Evolutionary conservation across 2,797 vertebrate genomes (phyloP).

Genomic region (Malurus leucopterus): DNA sequence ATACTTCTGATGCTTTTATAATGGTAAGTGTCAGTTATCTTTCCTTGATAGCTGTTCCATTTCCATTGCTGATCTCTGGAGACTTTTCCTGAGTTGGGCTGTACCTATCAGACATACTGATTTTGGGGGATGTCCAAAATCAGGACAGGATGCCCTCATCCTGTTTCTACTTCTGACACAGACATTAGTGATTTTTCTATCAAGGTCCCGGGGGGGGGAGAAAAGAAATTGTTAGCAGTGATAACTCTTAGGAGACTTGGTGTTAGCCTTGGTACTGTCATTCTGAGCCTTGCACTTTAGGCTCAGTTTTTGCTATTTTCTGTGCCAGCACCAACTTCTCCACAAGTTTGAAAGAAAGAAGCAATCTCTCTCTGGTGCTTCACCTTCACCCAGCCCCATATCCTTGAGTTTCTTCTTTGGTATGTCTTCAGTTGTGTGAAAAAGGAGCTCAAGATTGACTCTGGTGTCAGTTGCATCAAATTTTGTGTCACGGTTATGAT

Average conservation of each 20-base stretch:
- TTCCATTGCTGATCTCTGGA: background rate
- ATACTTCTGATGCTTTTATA: background rate
- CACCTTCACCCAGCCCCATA: background rate
- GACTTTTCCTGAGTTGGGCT: background rate
- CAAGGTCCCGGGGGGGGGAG: background rate
- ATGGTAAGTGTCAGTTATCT: background rate
- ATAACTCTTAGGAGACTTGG: background rate
- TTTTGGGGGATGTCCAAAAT: background rate
- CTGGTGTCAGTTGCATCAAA: background rate
- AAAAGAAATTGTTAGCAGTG: background rate
- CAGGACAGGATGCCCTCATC: background rate
- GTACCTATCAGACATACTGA: background rate
- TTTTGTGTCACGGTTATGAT: background rate
- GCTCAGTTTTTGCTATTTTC: background rate
- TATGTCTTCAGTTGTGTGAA: background rate
- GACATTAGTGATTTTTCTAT: background rate
- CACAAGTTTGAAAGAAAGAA: background rate
- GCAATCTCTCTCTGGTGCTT: background rate
- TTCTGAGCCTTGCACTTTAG: background rate
- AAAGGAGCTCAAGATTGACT: background rate
- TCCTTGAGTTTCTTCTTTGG: background rate
- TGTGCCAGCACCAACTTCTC: background rate
- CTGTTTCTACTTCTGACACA: background rate
- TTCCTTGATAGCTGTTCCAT: background rate
- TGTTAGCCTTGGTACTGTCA: background rate